Evolutionary conservation across 2,797 vertebrate species (phyloP).

Genomic region (Triplophysa yarkandensis): DNA sequence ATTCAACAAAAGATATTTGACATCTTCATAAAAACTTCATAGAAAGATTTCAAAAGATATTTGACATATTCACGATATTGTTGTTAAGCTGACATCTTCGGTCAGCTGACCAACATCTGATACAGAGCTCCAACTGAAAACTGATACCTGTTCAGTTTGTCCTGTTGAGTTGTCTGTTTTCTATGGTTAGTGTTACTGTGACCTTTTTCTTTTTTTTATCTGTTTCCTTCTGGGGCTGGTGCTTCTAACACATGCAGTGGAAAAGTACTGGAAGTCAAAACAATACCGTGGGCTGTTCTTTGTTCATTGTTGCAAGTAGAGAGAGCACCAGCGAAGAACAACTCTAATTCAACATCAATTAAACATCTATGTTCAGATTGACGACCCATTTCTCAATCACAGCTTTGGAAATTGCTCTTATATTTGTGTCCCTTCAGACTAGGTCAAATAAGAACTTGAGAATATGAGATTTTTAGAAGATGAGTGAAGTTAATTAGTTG

Average conservation of each 20-base stretch:
- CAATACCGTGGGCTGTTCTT: constrained; percentile 62
- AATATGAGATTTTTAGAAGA: too few species aligned
- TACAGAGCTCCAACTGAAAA: not conserved
- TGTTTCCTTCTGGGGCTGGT: constrained; percentile 61
- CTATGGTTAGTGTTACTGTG: constrained; percentile 12
- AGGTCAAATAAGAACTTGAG: too few species aligned
- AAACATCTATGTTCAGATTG: not conserved
- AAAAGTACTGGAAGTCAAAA: constrained; percentile 76
- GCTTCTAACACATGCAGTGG: constrained; percentile 73
- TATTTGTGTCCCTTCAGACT: not conserved
- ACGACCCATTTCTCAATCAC: not conserved
- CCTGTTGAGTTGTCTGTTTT: not conserved
- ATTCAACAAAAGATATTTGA: not conserved
- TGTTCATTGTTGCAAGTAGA: constrained; percentile 73
- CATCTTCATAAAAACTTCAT: too few species aligned
- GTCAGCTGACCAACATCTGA: not conserved
- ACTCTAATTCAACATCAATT: constrained; percentile 22
- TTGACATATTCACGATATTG: not conserved
- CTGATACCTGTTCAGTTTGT: not conserved
- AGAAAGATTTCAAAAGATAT: not conserved
- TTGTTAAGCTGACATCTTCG: too few species aligned
- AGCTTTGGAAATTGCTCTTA: constrained; percentile 9
- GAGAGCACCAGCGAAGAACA: constrained; percentile 20
- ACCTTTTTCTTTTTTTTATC: constrained; percentile 14
- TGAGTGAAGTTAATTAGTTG: not conserved